Conservation (phyloP, 2,888 invertebrate species). For the Colostygia pectinataria region DNA sequence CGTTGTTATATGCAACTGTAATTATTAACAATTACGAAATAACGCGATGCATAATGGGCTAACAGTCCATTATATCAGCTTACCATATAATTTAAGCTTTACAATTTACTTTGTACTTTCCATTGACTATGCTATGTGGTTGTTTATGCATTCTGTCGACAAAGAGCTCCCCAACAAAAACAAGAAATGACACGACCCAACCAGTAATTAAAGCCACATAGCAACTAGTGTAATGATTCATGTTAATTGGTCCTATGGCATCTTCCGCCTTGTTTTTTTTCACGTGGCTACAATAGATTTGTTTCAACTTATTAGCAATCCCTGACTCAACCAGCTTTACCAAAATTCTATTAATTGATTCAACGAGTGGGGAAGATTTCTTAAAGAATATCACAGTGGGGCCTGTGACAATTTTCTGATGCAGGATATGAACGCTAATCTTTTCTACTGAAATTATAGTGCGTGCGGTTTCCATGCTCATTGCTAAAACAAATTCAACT, state of each 20-base stretch:
- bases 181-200: constrained; percentile 50
- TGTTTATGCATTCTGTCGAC: constrained; percentile 34
- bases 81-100: neutral
- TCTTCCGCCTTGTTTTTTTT: constrained; percentile 18
- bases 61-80: constrained; percentile 1
- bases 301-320: constrained; percentile 51
- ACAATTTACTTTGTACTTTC: neutral
- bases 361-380: constrained; percentile 58
- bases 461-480: constrained; percentile 51
- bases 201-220: constrained; percentile 57
- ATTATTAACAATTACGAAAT: too few relatives aligned
- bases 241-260: constrained; percentile 47
- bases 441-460: constrained; percentile 42
- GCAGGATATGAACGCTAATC: constrained; percentile 50
- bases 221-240: constrained; percentile 62
- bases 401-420: constrained; percentile 47
- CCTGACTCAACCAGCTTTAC: constrained; percentile 55
- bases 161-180: constrained; percentile 55
- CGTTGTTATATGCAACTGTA: too few relatives aligned
- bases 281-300: constrained; percentile 39
- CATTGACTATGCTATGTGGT: neutral
- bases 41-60: too few relatives aligned
- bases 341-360: constrained; percentile 50
- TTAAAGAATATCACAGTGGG: constrained; percentile 65
- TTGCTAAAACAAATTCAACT: constrained; percentile 57